Percentiles rank a stretch among this genome's conserved stretches.
These are phyloP conservation scores for Pygocentrus nattereri DNA, from an alignment of 2,797 vertebrate species.

Conservation along the genomic window DNA sequence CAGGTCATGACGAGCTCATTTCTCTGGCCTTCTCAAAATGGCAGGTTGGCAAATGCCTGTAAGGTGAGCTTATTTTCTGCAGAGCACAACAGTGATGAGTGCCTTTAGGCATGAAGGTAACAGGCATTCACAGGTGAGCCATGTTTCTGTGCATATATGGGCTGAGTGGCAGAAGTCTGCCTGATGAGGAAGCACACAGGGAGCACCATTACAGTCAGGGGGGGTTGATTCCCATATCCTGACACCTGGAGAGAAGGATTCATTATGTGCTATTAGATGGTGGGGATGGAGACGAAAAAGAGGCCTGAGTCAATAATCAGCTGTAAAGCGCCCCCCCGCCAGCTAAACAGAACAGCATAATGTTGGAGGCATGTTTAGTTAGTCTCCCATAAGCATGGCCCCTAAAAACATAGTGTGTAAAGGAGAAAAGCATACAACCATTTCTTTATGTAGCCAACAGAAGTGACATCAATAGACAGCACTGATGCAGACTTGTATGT, in stretches of 20 bases:
- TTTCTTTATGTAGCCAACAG: not conserved
- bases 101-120: not conserved
- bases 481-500: not conserved
- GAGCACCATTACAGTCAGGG: constrained; percentile 37
- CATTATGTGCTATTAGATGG: constrained; percentile 40
- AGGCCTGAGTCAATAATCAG: constrained; percentile 10
- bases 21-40: not conserved
- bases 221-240: constrained; percentile 53
- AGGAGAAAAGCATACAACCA: not conserved
- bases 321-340: constrained; percentile 11
- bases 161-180: constrained; percentile 7
- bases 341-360: constrained; percentile 31
- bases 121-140: not conserved
- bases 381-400: constrained; percentile 1
- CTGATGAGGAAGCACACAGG: constrained; percentile 19
- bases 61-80: constrained; percentile 4
- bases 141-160: not conserved
- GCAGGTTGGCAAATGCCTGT: not conserved
- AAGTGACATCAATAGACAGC: not conserved
- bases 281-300: constrained; percentile 11
- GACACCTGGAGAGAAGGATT: constrained; percentile 32
- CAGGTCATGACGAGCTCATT: not conserved
- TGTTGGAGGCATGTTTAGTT: not conserved
- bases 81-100: not conserved
- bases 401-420: not conserved